Conservation (phyloP, 2,797 vertebrate species). For the Rhinella marina region DNA sequence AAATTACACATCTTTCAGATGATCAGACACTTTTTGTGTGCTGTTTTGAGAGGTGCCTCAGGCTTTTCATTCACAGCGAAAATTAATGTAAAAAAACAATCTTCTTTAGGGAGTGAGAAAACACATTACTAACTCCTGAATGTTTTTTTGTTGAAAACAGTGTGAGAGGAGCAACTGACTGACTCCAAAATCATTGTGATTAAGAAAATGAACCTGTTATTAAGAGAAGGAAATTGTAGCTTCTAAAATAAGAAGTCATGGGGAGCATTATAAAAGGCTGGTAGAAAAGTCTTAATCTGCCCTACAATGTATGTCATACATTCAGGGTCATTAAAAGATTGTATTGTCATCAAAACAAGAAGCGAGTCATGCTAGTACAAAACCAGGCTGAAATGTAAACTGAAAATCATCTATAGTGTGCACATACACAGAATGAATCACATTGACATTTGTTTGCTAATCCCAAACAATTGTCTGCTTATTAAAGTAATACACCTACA, state of each 20-base stretch:
- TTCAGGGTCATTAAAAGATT: constrained; percentile 49
- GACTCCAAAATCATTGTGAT: constrained; percentile 64
- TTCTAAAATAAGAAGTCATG: constrained; percentile 68
- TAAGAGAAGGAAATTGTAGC: constrained; percentile 67
- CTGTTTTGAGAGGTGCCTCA: constrained; percentile 40
- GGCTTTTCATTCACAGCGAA: constrained; percentile 40
- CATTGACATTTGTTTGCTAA: constrained; percentile 39
- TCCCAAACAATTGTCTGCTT: constrained; percentile 19
- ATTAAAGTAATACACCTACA: constrained; percentile 50
- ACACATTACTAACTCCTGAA: neutral
- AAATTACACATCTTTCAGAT: constrained; percentile 46
- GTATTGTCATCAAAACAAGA: constrained; percentile 36
- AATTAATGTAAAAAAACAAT: constrained; percentile 27
- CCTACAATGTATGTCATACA: constrained; percentile 49
- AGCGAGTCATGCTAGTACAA: neutral
- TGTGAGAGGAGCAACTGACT: constrained; percentile 51
- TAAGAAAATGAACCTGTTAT: constrained; percentile 70
- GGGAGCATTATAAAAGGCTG: constrained; percentile 37
- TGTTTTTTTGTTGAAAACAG: constrained; percentile 40
- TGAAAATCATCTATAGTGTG: neutral
- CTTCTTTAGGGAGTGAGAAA: accelerated
- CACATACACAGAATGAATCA: constrained; percentile 18
- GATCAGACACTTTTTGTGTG: constrained; percentile 43
- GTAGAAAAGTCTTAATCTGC: constrained; percentile 48
- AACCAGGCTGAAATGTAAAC: constrained; percentile 29